Conservation (phyloP, 53 echinoderm and acorn worm species). For the Antedon mediterranea region DNA sequence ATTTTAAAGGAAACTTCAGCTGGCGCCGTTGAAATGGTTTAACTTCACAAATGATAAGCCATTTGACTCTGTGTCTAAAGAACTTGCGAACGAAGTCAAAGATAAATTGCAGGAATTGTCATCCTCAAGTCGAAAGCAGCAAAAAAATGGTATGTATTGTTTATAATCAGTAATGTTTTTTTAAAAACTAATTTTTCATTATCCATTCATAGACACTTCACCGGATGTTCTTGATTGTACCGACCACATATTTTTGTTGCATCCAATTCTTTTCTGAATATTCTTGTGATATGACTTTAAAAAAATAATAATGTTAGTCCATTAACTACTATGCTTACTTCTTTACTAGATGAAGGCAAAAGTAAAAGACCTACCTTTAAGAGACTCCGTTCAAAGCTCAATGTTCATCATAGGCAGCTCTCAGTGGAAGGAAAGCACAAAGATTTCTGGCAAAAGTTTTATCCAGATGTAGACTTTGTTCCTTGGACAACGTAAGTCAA, state of each 20-base stretch:
- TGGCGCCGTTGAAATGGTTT: slow-evolving; percentile 73
- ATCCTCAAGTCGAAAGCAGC: background rate
- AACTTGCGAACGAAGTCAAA: slow-evolving; percentile 42
- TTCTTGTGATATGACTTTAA: too few relatives aligned
- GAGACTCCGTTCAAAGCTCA: background rate
- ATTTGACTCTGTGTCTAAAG: slow-evolving; percentile 36
- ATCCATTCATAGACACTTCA: too few relatives aligned
- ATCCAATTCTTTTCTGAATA: too few relatives aligned
- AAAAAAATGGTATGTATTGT: background rate
- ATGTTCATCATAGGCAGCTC: background rate
- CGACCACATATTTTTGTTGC: too few relatives aligned
- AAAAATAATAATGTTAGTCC: too few relatives aligned
- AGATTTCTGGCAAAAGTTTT: slow-evolving; percentile 69
- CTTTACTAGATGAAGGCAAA: background rate
- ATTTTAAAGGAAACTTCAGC: slow-evolving; percentile 49
- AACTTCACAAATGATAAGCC: slow-evolving; percentile 40
- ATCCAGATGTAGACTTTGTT: slow-evolving; percentile 28
- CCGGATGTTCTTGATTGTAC: too few relatives aligned
- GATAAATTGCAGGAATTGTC: slow-evolving; percentile 40
- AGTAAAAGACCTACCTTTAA: background rate
- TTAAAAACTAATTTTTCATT: too few relatives aligned
- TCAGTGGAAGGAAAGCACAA: background rate
- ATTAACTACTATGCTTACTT: too few relatives aligned
- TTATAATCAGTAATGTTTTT: too few relatives aligned
- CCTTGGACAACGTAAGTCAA: slow-evolving; percentile 41